Percentiles rank a stretch among this genome's conserved stretches.
Conservation (phyloP, 2,888 invertebrate genomes). For the Phytoseiulus persimilis region DNA sequence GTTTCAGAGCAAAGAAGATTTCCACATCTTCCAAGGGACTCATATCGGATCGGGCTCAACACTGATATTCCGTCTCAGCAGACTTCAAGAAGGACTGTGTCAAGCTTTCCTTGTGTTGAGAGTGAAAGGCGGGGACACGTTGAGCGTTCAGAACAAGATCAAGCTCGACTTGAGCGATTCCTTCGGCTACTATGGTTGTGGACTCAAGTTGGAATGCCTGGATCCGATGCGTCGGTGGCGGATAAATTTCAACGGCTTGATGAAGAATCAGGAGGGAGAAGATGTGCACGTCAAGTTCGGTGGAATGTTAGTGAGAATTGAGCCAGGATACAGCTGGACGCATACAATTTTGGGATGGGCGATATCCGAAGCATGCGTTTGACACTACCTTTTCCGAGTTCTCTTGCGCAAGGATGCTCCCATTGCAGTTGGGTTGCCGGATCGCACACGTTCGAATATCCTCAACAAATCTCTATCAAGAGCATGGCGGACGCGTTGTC, state of each 20-base stretch:
- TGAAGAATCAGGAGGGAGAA: constrained; percentile 50
- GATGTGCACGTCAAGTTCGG: neutral
- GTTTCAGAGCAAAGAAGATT: constrained; percentile 13
- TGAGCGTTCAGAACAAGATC: neutral
- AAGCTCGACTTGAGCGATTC: constrained; percentile 7
- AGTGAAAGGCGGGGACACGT: neutral
- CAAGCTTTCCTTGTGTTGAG: neutral
- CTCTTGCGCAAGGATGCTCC: neutral
- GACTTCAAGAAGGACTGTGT: constrained; percentile 11
- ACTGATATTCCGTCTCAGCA: neutral
- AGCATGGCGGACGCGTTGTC: neutral
- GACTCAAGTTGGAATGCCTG: constrained; percentile 58
- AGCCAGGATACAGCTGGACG: neutral
- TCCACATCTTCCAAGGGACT: neutral
- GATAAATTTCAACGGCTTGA: constrained; percentile 63
- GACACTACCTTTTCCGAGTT: neutral
- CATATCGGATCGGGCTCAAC: constrained; percentile 6
- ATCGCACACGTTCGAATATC: constrained; percentile 20
- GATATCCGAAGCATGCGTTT: no score
- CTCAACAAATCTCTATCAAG: constrained; percentile 9
- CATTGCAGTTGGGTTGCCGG: constrained; percentile 1
- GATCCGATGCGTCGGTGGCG: constrained; percentile 59
- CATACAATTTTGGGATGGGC: no score
- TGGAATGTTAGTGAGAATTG: neutral
- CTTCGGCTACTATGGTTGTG: constrained; percentile 42